Conservation (phyloP, 2,888 invertebrate genomes). For the Lithophane leautieri region DNA sequence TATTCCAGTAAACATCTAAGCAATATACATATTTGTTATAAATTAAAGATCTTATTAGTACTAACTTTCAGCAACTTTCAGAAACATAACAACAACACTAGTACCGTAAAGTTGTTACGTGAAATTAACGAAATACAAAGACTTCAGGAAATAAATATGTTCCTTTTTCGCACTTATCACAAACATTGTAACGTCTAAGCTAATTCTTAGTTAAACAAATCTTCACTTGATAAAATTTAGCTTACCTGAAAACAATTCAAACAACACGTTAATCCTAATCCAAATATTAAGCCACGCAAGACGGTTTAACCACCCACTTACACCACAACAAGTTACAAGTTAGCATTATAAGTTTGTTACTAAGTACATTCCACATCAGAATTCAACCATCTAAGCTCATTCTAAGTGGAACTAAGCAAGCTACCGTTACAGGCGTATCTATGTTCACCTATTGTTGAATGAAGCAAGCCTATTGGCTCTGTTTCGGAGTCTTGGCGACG, state of each 20-base stretch:
- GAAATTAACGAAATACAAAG: too few relatives aligned
- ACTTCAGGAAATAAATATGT: not conserved
- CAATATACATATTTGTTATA: constrained; percentile 1
- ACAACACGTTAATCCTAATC: too few relatives aligned
- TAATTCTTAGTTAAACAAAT: not conserved
- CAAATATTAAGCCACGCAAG: not conserved
- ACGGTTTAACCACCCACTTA: not conserved
- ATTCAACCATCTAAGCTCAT: constrained; percentile 35
- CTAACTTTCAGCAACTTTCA: too few relatives aligned
- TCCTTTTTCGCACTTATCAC: not conserved
- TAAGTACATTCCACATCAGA: constrained; percentile 19
- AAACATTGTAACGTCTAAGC: not conserved
- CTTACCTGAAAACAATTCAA: not conserved
- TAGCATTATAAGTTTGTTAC: constrained; percentile 8
- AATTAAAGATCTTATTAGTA: not conserved
- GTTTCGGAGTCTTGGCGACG: constrained; percentile 63
- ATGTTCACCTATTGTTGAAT: constrained; percentile 81
- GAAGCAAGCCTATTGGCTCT: constrained; percentile 75
- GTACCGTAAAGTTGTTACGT: not conserved
- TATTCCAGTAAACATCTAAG: constrained; percentile 18
- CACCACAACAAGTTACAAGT: not conserved
- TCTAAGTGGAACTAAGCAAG: constrained; percentile 59
- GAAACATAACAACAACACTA: not conserved
- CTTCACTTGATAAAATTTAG: not conserved
- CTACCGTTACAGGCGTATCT: constrained; percentile 79